Conservation (phyloP, 2,797 vertebrate genomes). For the Bradypus variegatus region DNA sequence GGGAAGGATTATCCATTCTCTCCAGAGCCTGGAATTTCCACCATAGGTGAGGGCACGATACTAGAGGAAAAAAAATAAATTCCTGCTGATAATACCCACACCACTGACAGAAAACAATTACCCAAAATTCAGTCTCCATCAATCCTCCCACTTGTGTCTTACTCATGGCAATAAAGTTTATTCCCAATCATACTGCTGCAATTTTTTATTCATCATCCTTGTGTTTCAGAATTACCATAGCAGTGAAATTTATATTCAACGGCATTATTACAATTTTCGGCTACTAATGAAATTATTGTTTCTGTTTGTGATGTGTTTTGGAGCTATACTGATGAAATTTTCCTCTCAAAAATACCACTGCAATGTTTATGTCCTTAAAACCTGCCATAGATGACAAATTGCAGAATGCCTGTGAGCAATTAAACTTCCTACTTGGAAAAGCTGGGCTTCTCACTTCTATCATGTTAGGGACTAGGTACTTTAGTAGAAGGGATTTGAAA, state of each 20-base stretch:
- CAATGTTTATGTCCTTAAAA: slow-evolving; percentile 56
- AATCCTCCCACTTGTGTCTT: slow-evolving; percentile 45
- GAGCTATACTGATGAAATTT: slow-evolving; percentile 61
- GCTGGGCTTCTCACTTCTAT: neutral
- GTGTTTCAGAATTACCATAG: slow-evolving; percentile 57
- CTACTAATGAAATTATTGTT: slow-evolving; percentile 69
- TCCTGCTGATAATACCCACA: neutral
- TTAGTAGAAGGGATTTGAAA: neutral
- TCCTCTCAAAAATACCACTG: slow-evolving; percentile 57
- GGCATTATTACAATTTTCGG: slow-evolving; percentile 61
- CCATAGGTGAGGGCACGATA: neutral
- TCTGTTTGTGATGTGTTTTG: slow-evolving; percentile 63
- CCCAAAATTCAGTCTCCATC: slow-evolving; percentile 32
- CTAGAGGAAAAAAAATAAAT: neutral
- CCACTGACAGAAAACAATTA: neutral
- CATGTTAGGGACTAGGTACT: neutral
- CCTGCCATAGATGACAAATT: slow-evolving; percentile 58
- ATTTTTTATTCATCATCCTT: slow-evolving; percentile 56
- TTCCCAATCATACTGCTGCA: slow-evolving; percentile 48
- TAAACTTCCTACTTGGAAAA: slow-evolving; percentile 24
- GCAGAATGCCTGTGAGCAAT: slow-evolving; percentile 15
- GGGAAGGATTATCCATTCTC: neutral
- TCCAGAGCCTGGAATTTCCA: neutral
- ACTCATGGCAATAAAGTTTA: slow-evolving; percentile 51
- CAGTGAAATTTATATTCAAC: slow-evolving; percentile 66